phyloP scores from a whole-genome alignment of 2,797 vertebrate species.

The Hippopotamyrus pictus region DNA sequence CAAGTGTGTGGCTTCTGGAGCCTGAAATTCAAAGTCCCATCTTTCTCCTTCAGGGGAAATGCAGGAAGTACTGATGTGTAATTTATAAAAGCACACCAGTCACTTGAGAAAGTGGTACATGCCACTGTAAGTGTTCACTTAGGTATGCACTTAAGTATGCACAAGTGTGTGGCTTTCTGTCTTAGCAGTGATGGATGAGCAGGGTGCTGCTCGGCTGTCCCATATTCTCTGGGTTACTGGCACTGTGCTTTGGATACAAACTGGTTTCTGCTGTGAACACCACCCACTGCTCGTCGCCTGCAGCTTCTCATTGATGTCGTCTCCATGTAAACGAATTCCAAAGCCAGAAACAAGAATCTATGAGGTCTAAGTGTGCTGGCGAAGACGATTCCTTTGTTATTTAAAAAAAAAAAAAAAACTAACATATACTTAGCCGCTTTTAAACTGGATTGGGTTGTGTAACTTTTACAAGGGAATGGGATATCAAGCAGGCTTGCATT shows the following conservation, averaged over 20 bases:
- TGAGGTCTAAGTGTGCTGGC: not conserved
- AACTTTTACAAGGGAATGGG: not conserved
- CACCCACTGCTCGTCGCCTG: not conserved
- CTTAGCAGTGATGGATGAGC: not conserved
- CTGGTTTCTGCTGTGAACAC: not conserved
- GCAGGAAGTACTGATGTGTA: not conserved
- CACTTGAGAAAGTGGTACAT: not conserved
- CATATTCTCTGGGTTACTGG: not conserved
- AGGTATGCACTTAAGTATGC: not conserved
- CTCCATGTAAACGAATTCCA: not conserved
- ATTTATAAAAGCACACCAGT: not conserved
- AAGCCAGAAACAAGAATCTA: not conserved
- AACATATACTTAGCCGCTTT: not conserved
- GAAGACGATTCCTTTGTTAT: not conserved
- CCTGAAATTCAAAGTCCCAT: not conserved
- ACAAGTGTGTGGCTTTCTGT: not conserved
- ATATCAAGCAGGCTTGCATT: not conserved
- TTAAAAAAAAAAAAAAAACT: not conserved
- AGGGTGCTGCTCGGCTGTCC: not conserved
- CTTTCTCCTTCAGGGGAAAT: not conserved
- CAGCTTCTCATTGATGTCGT: not conserved
- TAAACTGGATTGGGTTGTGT: not conserved
- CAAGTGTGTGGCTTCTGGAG: not conserved
- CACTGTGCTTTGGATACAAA: not conserved
- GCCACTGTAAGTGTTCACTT: not conserved